Evolutionary conservation across 2,888 invertebrate species (phyloP).

Genomic region (Deladenus siricidicola): DNA sequence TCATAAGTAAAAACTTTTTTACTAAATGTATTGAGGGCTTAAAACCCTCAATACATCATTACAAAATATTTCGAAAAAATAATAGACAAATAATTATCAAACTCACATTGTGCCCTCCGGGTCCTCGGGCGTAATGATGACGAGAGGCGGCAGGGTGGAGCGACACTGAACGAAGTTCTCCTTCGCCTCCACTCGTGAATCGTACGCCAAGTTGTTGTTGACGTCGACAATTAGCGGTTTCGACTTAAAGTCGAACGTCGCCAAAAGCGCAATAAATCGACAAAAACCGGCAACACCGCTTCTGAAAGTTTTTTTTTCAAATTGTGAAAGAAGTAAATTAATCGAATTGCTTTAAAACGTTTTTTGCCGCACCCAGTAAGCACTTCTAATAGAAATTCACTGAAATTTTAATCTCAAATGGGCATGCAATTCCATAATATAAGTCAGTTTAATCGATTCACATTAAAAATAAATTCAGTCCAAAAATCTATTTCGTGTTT

Average conservation of each 20-base stretch:
- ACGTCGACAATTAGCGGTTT: constrained; percentile 6
- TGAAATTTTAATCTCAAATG: too few species aligned
- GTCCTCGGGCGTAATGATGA: constrained; percentile 8
- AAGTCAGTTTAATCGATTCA: too few species aligned
- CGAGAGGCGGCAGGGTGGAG: neutral
- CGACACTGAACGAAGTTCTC: constrained; percentile 1
- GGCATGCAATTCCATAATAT: too few species aligned
- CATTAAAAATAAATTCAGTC: too few species aligned
- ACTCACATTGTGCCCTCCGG: constrained; percentile 1
- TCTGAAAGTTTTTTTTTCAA: too few species aligned
- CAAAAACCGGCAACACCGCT: neutral
- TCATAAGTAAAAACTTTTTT: too few species aligned
- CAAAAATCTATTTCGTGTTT: too few species aligned
- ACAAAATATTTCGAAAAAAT: neutral
- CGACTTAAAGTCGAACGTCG: neutral
- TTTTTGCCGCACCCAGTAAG: too few species aligned
- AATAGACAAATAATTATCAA: neutral
- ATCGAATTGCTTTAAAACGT: too few species aligned
- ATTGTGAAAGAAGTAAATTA: too few species aligned
- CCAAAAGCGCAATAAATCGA: neutral
- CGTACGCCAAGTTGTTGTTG: neutral
- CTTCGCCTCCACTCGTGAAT: neutral
- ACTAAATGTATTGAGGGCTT: too few species aligned
- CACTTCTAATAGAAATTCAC: too few species aligned
- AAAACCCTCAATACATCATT: neutral